Percentiles rank a stretch among this genome's conserved stretches.
phyloP scores from a whole-genome alignment of 2,113 vertebrate genomes.

The Ochotona curzoniae region DNA sequence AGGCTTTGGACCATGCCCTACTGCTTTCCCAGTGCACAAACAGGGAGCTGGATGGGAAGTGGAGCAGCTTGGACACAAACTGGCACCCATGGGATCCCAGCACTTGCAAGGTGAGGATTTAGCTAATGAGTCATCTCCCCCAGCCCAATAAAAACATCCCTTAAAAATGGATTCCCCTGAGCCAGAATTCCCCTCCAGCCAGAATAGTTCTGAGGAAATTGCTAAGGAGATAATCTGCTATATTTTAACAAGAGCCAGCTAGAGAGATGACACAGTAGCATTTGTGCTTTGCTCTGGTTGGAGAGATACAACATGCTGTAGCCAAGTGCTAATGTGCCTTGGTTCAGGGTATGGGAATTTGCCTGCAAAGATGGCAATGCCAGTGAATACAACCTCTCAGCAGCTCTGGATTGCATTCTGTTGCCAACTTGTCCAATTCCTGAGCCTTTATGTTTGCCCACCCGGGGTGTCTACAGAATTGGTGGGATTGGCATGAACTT shows the following conservation, averaged over 20 bases:
- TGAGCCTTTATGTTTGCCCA: neutral
- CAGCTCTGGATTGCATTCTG: neutral
- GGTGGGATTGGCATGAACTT: neutral
- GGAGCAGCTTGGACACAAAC: too few species aligned
- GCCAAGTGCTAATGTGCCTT: neutral
- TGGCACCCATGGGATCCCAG: too few species aligned
- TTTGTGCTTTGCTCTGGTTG: neutral
- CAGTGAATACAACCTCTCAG: neutral
- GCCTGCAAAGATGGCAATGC: neutral
- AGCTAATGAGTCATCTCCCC: too few species aligned
- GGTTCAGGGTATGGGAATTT: neutral
- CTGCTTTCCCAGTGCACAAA: too few species aligned
- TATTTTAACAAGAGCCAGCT: neutral
- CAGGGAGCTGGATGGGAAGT: too few species aligned
- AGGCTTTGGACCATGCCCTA: too few species aligned
- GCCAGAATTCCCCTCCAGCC: neutral
- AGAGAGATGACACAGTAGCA: neutral
- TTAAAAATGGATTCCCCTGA: neutral
- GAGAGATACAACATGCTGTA: neutral
- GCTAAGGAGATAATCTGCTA: conserved; percentile 83
- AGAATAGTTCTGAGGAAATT: neutral
- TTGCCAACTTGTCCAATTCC: neutral
- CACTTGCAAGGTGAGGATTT: too few species aligned
- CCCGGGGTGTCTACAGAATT: neutral
- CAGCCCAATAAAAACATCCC: too few species aligned